These are phyloP conservation scores for Aphis craccivora DNA, from an alignment of 1,140 invertebrate species.

Conservation along the genomic window DNA sequence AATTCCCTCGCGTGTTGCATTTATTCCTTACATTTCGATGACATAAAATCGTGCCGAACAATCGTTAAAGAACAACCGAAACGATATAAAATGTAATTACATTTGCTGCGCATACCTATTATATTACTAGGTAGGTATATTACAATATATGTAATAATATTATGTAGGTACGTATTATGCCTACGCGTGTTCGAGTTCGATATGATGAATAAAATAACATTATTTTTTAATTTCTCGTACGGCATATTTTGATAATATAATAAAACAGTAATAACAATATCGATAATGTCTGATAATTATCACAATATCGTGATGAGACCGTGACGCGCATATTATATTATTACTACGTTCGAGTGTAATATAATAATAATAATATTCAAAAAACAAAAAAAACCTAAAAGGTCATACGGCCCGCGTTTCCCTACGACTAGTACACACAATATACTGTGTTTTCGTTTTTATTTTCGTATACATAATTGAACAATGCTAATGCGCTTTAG, in stretches of 20 bases:
- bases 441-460: neutral
- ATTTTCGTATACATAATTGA: conserved; percentile 28
- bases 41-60: conserved; percentile 38
- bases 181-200: neutral
- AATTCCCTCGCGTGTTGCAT: neutral
- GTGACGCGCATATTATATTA: too few relatives aligned
- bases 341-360: neutral
- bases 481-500: neutral
- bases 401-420: neutral
- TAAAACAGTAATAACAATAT: neutral
- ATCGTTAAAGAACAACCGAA: conserved; percentile 11
- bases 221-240: neutral
- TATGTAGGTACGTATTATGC: neutral
- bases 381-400: neutral
- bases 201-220: neutral
- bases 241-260: neutral
- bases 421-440: too few relatives aligned
- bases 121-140: neutral
- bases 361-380: conserved; percentile 7
- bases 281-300: neutral
- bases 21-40: neutral
- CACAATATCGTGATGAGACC: neutral
- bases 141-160: too few relatives aligned
- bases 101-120: neutral
- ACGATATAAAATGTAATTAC: conserved; percentile 10